A percentile compares a stretch with the other conserved stretches of the same genome.
These are phyloP conservation scores for Empidonax alnorum DNA, from an alignment of 2,113 vertebrate genomes.

Conservation along the genomic window DNA sequence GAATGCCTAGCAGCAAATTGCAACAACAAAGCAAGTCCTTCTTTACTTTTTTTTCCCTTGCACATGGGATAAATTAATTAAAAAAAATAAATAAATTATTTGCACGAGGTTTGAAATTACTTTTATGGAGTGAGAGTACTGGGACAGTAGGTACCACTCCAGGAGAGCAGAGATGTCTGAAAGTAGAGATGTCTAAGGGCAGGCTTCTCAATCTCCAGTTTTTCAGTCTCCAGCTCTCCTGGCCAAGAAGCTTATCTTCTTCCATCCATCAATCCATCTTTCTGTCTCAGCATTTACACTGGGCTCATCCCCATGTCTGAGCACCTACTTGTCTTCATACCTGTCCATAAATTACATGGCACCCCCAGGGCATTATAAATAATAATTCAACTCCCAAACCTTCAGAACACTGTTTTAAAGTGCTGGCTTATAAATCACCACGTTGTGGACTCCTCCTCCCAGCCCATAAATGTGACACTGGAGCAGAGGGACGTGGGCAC, in stretches of 20 bases:
- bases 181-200: background rate
- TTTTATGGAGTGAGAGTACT: background rate
- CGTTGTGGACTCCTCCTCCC: background rate
- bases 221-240: background rate
- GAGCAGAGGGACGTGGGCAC: background rate
- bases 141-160: background rate
- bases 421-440: background rate
- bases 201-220: background rate
- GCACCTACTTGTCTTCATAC: conserved; percentile 61
- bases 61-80: conserved; percentile 4
- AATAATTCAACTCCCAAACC: conserved; percentile 48
- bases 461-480: background rate
- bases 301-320: conserved; percentile 39
- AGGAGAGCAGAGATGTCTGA: background rate
- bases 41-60: background rate
- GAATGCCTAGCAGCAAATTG: conserved; percentile 73
- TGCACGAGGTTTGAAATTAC: background rate
- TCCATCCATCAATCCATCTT: conserved; percentile 32
- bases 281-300: conserved; percentile 23
- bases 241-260: conserved; percentile 39
- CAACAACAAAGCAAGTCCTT: conserved; percentile 66
- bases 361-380: conserved; percentile 36
- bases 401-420: conserved; percentile 49
- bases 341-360: conserved; percentile 40
- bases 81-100: background rate